phyloP scores from a whole-genome alignment of 2,113 vertebrate species.

The Chlamydotis undulata region DNA sequence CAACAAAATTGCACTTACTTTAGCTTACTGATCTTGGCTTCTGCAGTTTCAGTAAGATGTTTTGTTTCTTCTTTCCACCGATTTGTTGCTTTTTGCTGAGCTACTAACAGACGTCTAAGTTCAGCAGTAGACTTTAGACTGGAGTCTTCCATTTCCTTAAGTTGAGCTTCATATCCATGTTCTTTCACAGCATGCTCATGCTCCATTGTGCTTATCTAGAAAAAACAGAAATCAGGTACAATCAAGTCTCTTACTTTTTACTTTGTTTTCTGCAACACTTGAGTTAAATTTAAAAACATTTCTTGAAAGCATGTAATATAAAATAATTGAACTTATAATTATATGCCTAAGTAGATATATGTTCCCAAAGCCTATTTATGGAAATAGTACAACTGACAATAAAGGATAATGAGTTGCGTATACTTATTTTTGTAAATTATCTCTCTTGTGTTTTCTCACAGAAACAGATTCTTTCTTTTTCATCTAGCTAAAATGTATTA shows the following conservation, averaged over 20 bases:
- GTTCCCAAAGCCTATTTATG: constrained; percentile 32
- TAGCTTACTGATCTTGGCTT: constrained; percentile 79
- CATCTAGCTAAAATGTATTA: not conserved
- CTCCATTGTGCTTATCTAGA: constrained; percentile 88
- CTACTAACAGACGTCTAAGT: constrained; percentile 83
- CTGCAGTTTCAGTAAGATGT: constrained; percentile 79
- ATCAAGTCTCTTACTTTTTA: not conserved
- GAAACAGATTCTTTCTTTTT: not conserved
- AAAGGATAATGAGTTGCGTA: constrained; percentile 36
- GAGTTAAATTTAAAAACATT: not conserved
- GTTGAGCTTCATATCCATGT: constrained; percentile 78
- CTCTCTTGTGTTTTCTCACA: not conserved
- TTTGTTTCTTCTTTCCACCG: constrained; percentile 90
- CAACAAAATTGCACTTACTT: constrained; percentile 78
- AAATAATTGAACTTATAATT: constrained; percentile 20
- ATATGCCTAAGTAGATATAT: not conserved
- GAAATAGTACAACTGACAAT: constrained; percentile 16
- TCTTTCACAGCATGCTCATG: constrained; percentile 88
- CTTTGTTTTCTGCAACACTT: not conserved
- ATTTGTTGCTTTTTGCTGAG: constrained; percentile 86
- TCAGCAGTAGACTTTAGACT: constrained; percentile 80
- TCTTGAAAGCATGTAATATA: not conserved
- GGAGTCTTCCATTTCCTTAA: constrained; percentile 89
- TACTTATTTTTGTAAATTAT: constrained; percentile 22
- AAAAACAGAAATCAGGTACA: not conserved